Base-by-base conservation (phyloP, 2,113 vertebrate genomes). In the Neofelis nebulosa region DNA sequence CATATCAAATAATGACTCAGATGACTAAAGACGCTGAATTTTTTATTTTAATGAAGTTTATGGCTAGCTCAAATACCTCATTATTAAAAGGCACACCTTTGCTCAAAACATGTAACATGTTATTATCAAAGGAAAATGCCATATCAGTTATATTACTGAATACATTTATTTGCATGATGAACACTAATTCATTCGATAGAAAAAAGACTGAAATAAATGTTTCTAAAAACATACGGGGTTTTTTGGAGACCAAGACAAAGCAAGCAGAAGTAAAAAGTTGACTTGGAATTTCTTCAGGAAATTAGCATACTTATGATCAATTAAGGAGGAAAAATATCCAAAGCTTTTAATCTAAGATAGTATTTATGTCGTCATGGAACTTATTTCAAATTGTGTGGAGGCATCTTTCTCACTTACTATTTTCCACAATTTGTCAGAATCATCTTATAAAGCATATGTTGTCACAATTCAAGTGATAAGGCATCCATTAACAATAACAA, bases 201-300 rank as follows among this genome's bases (percentile, higher is more conserved):
- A 97, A 88, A 48, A 38, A 84, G 31, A 38, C 0, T 80, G 19
- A 97, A 93, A 84, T 52, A 69, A 84, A 55, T 76, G 41, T 95
- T 93, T 96, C 82, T 78, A 23, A 93, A 90, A 94, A 63, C 19
- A 66, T 12, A 84, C 10, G 10, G 55, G 4, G 18, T 19, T 68
- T n/a, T 95, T 88, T n/a, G 12, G 18, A 97, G 15, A 63, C 55
- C 69, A 95, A 84, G 41, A 80, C 27, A 92, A 96, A 80, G 36
- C 74, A 95, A 88, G 8, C 52, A 1, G 41, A 95, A 79, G 45
- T 19, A 91, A 80, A 84, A 97, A 88, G 73, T 3, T 21, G 79
- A 74, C 73, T 94, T 94, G 94, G 27, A 97, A 36, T 50, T 36
- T 91, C 81, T 84, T 82, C 16, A 86, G 50, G 31, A 83, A 94